Evolutionary conservation across 2,888 invertebrate genomes (phyloP).

Genomic region (Dyspetes luteomarginatus): DNA sequence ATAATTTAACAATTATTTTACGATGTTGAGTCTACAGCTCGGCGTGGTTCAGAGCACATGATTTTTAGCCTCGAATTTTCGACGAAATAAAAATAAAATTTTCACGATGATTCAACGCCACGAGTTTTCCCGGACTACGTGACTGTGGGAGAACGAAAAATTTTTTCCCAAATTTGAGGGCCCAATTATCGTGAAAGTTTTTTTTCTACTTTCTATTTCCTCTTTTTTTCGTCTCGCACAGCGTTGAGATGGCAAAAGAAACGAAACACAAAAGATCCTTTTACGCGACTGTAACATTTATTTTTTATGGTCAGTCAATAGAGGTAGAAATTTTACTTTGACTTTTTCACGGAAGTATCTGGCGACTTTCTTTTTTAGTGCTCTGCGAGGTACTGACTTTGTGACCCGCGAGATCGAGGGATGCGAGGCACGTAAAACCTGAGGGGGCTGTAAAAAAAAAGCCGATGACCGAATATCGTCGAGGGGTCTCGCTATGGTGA

Average conservation of each 20-base stretch:
- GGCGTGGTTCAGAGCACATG: neutral
- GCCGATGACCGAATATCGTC: slow-evolving; percentile 44
- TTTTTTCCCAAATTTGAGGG: slow-evolving; percentile 39
- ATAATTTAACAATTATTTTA: neutral
- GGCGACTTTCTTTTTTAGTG: slow-evolving; percentile 67
- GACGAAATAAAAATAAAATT: slow-evolving; percentile 33
- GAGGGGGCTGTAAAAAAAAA: slow-evolving; percentile 65
- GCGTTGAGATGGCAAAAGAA: slow-evolving; percentile 17
- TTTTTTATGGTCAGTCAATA: slow-evolving; percentile 63
- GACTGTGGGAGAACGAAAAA: slow-evolving; percentile 27
- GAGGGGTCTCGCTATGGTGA: slow-evolving; percentile 56
- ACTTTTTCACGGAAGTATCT: slow-evolving; percentile 33
- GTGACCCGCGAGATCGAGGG: slow-evolving; percentile 45
- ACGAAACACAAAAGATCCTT: slow-evolving; percentile 56
- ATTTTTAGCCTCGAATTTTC: neutral
- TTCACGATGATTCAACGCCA: neutral
- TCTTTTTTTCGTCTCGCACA: slow-evolving; percentile 27
- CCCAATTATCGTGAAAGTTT: slow-evolving; percentile 65
- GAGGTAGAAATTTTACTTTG: slow-evolving; percentile 54
- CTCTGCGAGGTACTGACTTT: slow-evolving; percentile 37
- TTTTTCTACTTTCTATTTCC: slow-evolving; percentile 50
- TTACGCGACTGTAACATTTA: slow-evolving; percentile 66
- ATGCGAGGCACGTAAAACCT: slow-evolving; percentile 44
- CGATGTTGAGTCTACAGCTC: neutral
- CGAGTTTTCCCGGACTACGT: slow-evolving; percentile 23